Evolutionary conservation across 35 echinoderm and acorn worm genomes (phyloP), one percentile per base, ranked within the genome.

Genomic region (Ophiothrix spiculata): DNA sequence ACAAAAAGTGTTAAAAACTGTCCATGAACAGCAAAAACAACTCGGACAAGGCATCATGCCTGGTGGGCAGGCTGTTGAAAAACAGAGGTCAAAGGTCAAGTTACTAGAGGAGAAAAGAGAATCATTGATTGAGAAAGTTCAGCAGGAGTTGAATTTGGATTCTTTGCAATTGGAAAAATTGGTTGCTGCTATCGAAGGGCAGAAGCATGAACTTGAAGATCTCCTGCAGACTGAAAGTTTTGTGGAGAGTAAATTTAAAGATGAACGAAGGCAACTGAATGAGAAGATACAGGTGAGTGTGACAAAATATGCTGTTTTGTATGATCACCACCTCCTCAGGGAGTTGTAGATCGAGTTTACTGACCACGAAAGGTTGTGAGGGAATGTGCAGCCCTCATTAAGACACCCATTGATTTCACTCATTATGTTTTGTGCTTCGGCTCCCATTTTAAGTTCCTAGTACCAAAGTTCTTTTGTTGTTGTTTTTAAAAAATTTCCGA

Each of bases 151-250:
- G 42, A 86, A 75, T 15, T 39, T 39, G 23, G 84, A 60, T 34
- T 69, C 84, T 21, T 75, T 35, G 0, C 80, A 84, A 39, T 83
- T 95, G 25, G 31, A 31, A 0, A 75, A 74, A 15, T n/a, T 95
- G 21, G 42, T 76, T 17, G 80, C 49, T 38, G 74, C 91, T 8
- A 84, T 95, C 45, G 23, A 38, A 6, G 36, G 38, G 34, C 45
- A 91, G 89, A 83, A 80, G 35, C 35, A 74, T 37, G 46, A 80
- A 49, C 40, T 95, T 41, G 93, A 88, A 37, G 89, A 91, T 36
- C 49, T 95, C 6, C 64, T 60, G 56, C 88, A 95, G 75, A 91
- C 85, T 1, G 89, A 91, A 19, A 95, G 86, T 56, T 91, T 91
- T 38, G 79, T 91, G 38, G 93, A 95, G 38, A 64, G 89, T 33